These are phyloP conservation scores for Scaptomyza cyrtandrae DNA, from an alignment of 2,888 invertebrate genomes.

Conservation along the genomic window DNA sequence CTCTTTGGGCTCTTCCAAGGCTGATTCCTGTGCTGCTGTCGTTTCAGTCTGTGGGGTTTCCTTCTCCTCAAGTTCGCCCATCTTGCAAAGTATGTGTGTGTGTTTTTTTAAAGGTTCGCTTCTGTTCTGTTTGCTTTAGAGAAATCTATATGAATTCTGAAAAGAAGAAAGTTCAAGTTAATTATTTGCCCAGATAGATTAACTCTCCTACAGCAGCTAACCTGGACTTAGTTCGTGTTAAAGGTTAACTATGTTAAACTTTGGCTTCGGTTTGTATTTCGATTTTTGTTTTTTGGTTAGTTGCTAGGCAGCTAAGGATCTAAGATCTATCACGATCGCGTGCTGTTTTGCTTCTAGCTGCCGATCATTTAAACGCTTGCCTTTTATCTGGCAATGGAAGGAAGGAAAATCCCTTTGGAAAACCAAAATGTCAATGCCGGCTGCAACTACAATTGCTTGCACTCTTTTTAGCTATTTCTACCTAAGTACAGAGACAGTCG, in stretches of 20 bases:
- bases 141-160: constrained; percentile 62
- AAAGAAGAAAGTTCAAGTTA: not conserved
- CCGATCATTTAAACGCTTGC: constrained; percentile 10
- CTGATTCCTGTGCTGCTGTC: constrained; percentile 70
- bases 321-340: constrained; percentile 81
- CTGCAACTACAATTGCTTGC: constrained; percentile 29
- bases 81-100: constrained; percentile 37
- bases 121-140: constrained; percentile 41
- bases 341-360: constrained; percentile 71
- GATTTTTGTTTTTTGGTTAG: constrained; percentile 14
- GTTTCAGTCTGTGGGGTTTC: constrained; percentile 83
- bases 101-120: not conserved
- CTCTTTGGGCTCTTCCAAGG: constrained; percentile 83
- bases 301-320: constrained; percentile 62
- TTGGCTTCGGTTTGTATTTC: constrained; percentile 28
- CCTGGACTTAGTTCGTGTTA: constrained; percentile 34
- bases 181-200: not conserved
- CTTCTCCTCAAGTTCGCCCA: constrained; percentile 85
- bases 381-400: constrained; percentile 49
- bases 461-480: constrained; percentile 19
- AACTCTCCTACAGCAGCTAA: constrained; percentile 22
- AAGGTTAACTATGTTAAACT: constrained; percentile 49
- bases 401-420: constrained; percentile 18
- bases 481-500: constrained; percentile 46
- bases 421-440: constrained; percentile 43